Evolutionary conservation across 1,140 invertebrate species (phyloP).

Genomic region (Calephelis nemesis): DNA sequence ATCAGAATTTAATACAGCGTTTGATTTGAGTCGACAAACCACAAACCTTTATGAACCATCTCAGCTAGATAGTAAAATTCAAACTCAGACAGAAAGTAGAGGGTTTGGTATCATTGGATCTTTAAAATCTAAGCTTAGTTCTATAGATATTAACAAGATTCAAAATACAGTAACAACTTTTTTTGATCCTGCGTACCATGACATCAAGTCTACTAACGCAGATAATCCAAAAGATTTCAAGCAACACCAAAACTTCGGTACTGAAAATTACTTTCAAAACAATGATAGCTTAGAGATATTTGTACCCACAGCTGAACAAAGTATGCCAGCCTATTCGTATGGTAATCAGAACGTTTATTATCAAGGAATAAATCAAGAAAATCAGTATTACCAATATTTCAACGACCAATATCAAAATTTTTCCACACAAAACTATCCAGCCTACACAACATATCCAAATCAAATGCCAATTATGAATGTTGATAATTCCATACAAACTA

Average conservation of each 20-base stretch:
- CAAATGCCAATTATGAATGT: slow-evolving; percentile 2
- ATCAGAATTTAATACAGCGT: slow-evolving; percentile 49
- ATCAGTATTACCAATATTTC: slow-evolving; percentile 18
- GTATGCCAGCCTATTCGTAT: slow-evolving; percentile 20
- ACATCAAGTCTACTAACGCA: slow-evolving; percentile 34
- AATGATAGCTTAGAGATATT: slow-evolving; percentile 36
- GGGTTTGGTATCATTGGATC: slow-evolving; percentile 68
- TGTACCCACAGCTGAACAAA: slow-evolving; percentile 29
- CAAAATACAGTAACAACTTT: slow-evolving; percentile 73
- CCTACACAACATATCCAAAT: not conserved
- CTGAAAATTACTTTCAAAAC: slow-evolving; percentile 28
- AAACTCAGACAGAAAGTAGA: slow-evolving; percentile 40
- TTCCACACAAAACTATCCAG: not conserved
- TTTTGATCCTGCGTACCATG: slow-evolving; percentile 69
- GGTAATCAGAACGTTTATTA: slow-evolving; percentile 12
- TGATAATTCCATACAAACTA: not conserved
- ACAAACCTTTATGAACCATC: slow-evolving; percentile 48
- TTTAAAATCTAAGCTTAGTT: slow-evolving; percentile 66
- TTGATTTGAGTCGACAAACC: slow-evolving; percentile 59
- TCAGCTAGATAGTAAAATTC: slow-evolving; percentile 42
- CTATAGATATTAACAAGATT: slow-evolving; percentile 71
- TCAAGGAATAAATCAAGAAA: slow-evolving; percentile 15
- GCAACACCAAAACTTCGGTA: slow-evolving; percentile 28
- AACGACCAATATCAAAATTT: slow-evolving; percentile 3
- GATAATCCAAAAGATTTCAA: slow-evolving; percentile 31